phyloP scores from a whole-genome alignment of 2,113 vertebrate species.

The Neolamprologus fasciatus region DNA sequence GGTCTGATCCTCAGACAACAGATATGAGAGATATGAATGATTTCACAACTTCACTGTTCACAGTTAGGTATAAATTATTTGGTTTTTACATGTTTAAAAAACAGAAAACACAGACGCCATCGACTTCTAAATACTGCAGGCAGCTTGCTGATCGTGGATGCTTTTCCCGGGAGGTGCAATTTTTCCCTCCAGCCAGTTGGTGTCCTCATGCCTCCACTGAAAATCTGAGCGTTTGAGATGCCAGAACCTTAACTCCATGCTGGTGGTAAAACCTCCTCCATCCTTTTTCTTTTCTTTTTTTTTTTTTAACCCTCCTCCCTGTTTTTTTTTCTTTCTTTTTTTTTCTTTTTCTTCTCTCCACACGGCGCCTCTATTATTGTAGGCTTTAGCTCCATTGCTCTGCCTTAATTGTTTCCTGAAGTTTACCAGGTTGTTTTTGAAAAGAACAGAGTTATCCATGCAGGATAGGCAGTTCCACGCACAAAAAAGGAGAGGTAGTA shows the following conservation, averaged over 20 bases:
- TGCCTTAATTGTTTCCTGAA: conserved; percentile 65
- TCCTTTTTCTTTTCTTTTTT: neutral
- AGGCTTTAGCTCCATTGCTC: conserved; percentile 54
- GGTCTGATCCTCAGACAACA: neutral
- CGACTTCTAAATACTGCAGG: neutral
- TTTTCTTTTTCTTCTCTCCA: neutral
- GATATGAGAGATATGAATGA: neutral
- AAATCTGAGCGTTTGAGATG: neutral
- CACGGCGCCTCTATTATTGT: conserved; percentile 56
- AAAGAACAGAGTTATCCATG: neutral
- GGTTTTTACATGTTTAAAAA: neutral
- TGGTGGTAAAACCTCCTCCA: conserved; percentile 5
- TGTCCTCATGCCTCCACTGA: conserved; percentile 80
- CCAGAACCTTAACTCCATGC: neutral
- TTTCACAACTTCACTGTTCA: neutral
- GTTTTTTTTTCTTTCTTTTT: neutral
- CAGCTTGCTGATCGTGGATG: neutral
- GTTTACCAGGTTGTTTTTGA: conserved; percentile 41
- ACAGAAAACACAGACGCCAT: neutral
- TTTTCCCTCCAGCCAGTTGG: conserved; percentile 66
- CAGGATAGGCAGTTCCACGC: neutral
- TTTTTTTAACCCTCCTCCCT: neutral
- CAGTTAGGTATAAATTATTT: neutral
- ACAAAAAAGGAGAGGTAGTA: neutral
- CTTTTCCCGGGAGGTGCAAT: conserved; percentile 30